These are phyloP conservation scores for Arrhopalites spinosus DNA, from an alignment of 2,888 invertebrate genomes.

Conservation along the genomic window DNA sequence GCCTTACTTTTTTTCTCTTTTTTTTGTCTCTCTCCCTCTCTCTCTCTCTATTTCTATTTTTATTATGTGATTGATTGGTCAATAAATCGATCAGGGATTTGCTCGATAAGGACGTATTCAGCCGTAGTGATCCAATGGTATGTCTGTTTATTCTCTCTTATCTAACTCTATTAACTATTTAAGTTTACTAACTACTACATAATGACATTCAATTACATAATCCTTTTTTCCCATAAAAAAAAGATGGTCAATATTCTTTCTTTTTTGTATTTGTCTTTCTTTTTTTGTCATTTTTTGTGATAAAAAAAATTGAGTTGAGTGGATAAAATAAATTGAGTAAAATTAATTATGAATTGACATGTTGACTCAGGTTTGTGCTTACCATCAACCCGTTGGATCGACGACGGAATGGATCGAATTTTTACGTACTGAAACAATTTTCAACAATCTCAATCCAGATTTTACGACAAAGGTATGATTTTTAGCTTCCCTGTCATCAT, in stretches of 20 bases:
- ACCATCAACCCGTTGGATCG: slow-evolving; percentile 58
- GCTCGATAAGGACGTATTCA: slow-evolving; percentile 63
- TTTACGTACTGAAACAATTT: slow-evolving; percentile 61
- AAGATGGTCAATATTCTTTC: no score
- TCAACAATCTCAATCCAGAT: slow-evolving; percentile 62
- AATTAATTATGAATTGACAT: no score
- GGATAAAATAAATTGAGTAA: no score
- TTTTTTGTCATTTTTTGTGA: no score
- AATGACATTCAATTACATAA: background rate
- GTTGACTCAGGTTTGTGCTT: slow-evolving; percentile 59
- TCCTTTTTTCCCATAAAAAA: no score
- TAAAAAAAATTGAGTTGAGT: no score
- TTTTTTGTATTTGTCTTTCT: no score
- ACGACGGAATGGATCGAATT: slow-evolving; percentile 59
- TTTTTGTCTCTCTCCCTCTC: background rate
- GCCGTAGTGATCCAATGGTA: slow-evolving; percentile 65
- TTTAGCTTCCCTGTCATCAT: no score
- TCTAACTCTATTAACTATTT: background rate
- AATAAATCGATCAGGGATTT: slow-evolving; percentile 59
- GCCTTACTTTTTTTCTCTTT: background rate
- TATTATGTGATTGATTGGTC: background rate
- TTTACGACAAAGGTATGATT: slow-evolving; percentile 62
- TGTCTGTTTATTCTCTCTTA: slow-evolving; percentile 2
- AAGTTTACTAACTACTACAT: background rate
- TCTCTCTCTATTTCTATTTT: background rate